These are phyloP conservation scores for Steinernema carpocapsae DNA, from an alignment of 2,888 invertebrate genomes.

Conservation along the genomic window DNA sequence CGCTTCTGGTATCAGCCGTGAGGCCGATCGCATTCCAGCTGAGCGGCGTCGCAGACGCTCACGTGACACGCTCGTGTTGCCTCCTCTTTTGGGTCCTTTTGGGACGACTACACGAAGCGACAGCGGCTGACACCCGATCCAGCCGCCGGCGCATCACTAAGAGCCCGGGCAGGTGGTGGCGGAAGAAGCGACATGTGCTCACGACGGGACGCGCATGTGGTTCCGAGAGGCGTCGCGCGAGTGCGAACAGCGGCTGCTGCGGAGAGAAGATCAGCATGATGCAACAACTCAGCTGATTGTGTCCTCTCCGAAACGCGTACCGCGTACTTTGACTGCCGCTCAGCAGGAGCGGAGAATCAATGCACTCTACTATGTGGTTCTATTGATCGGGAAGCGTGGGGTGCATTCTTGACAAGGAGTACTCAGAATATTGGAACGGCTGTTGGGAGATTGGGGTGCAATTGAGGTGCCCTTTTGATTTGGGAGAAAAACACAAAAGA, in stretches of 20 bases:
- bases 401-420: no score
- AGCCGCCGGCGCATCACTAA: no score
- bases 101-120: background rate
- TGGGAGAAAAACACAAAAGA: no score
- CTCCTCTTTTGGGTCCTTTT: background rate
- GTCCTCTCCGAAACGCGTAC: no score
- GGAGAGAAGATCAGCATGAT: background rate
- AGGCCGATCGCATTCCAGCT: background rate
- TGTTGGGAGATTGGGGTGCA: no score
- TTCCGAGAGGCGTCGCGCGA: background rate
- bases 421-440: no score
- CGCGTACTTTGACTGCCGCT: no score
- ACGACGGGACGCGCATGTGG: background rate
- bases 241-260: background rate
- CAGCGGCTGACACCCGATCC: no score
- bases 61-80: background rate
- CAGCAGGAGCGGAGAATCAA: no score
- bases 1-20: background rate
- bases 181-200: background rate
- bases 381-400: no score
- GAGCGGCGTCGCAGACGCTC: background rate
- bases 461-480: no score
- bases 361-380: no score
- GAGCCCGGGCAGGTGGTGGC: conserved; percentile 12
- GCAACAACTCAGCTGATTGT: conserved; percentile 11